Base-by-base conservation (phyloP, 2,888 invertebrate species). In the Hololepta plana region DNA sequence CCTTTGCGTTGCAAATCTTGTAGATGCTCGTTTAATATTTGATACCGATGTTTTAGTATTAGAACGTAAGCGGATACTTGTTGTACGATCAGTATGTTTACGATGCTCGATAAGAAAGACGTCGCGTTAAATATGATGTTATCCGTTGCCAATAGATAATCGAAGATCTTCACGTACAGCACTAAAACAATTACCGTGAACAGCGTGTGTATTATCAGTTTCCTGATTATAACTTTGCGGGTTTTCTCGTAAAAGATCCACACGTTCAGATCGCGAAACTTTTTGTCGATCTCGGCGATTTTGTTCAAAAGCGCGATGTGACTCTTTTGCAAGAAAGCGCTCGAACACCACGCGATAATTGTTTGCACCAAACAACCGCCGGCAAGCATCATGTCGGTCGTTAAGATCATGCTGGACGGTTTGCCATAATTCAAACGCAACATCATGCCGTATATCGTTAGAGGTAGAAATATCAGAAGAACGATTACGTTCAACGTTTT, bases 221-320 rank as follows among this genome's bases (percentile, higher is more conserved):
- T 20, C 15, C 25, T 26, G 6, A 31, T 27, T 12, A 38, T 34
- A 7, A 28, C 23, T 10, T 32, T 33, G 15, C 30, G 11, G 2
- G 35, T 30, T 23, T 31, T 36, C 5, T 29, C 28, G 22, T 40
- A 41, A 30, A 35, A 40, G 15, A 40, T 36, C 31, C 36, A 36
- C 17, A 40, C 31, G 3, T 38, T 36, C 12, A 43, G 28, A 23
- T 31, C 31, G 4, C 33, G 30, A 21, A 43, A 36, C 15, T 28
- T 32, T 12, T 35, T 31, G 9, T 38, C 38, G 11, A 40, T 30
- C 22, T 38, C 33, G 12, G 34, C 33, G 13, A 41, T 28, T 28
- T 38, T 32, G 10, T 32, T 29, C 26, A 41, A 22, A n/a, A 34
- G 31, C 1, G 26, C 20, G 3, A 39, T 35, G 12, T 35, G 36